phyloP scores from a whole-genome alignment of 2,888 invertebrate species.

The Argynnis bischoffii region DNA sequence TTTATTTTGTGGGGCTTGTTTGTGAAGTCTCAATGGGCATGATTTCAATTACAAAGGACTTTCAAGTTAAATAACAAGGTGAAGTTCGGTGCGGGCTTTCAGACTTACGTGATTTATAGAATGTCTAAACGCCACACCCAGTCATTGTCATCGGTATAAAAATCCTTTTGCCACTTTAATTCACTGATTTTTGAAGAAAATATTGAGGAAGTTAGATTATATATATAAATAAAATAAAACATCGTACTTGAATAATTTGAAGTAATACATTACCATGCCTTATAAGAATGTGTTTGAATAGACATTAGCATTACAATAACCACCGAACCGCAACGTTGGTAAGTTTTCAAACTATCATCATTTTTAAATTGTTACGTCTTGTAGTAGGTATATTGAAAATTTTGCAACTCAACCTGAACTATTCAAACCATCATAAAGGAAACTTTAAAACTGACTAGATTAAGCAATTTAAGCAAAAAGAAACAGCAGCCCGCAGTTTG shows the following conservation, averaged over 20 bases:
- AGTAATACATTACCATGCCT: too few species aligned
- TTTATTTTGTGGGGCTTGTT: slow-evolving; percentile 35
- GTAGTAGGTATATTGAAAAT: too few species aligned
- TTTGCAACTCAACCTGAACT: neutral
- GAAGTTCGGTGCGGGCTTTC: slow-evolving; percentile 31
- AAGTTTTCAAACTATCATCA: neutral
- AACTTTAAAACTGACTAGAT: slow-evolving; percentile 14
- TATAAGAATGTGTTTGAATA: too few species aligned
- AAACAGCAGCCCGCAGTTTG: slow-evolving; percentile 24
- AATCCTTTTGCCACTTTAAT: too few species aligned
- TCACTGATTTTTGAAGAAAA: too few species aligned
- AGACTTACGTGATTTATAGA: slow-evolving; percentile 36
- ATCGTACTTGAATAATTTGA: too few species aligned
- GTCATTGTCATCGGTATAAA: neutral
- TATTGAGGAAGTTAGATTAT: too few species aligned
- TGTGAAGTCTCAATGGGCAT: slow-evolving; percentile 38
- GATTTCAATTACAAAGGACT: slow-evolving; percentile 38
- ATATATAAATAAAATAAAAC: too few species aligned
- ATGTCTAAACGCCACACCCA: slow-evolving; percentile 18
- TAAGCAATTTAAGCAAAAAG: slow-evolving; percentile 22
- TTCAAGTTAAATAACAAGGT: slow-evolving; percentile 37
- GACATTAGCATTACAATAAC: too few species aligned
- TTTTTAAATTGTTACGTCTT: neutral
- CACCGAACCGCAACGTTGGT: too few species aligned
- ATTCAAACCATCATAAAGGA: slow-evolving; percentile 1